These are phyloP conservation scores for Drosophila kanapiae DNA, from an alignment of 1,140 invertebrate genomes.

Conservation along the genomic window DNA sequence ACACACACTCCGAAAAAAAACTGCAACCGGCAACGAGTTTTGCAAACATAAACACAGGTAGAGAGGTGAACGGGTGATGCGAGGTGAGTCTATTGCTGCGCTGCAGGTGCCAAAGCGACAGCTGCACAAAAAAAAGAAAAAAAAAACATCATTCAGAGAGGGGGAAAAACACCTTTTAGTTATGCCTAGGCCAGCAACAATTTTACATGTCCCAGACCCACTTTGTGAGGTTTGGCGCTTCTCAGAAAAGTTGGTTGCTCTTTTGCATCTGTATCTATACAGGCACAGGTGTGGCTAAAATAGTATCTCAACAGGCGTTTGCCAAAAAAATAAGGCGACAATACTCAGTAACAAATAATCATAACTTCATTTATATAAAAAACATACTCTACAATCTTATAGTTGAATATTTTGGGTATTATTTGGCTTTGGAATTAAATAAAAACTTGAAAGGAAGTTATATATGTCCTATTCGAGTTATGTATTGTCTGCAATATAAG, in stretches of 20 bases:
- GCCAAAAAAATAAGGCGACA: not conserved
- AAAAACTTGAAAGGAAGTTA: not conserved
- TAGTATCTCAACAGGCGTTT: not conserved
- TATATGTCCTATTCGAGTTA: too few relatives aligned
- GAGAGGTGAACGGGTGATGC: not conserved
- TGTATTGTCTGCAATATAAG: too few relatives aligned
- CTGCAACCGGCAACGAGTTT: constrained; percentile 57
- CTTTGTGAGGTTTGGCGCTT: constrained; percentile 24
- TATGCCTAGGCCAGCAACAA: constrained; percentile 61
- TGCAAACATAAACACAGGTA: constrained; percentile 8
- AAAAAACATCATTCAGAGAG: constrained; percentile 9
- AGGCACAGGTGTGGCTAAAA: constrained; percentile 4
- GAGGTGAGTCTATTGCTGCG: constrained; percentile 33
- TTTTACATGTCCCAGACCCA: constrained; percentile 64
- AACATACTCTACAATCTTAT: not conserved
- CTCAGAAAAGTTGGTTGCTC: constrained; percentile 19
- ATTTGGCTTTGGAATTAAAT: not conserved
- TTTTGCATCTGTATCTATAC: constrained; percentile 20
- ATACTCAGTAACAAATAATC: not conserved
- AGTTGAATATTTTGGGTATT: not conserved
- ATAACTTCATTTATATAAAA: not conserved
- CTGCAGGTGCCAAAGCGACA: constrained; percentile 60
- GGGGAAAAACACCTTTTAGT: constrained; percentile 33
- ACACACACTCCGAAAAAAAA: constrained; percentile 45
- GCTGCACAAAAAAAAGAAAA: constrained; percentile 36